Evolutionary conservation across 2,113 vertebrate species (phyloP).

Genomic region (Probosciger aterrimus): DNA sequence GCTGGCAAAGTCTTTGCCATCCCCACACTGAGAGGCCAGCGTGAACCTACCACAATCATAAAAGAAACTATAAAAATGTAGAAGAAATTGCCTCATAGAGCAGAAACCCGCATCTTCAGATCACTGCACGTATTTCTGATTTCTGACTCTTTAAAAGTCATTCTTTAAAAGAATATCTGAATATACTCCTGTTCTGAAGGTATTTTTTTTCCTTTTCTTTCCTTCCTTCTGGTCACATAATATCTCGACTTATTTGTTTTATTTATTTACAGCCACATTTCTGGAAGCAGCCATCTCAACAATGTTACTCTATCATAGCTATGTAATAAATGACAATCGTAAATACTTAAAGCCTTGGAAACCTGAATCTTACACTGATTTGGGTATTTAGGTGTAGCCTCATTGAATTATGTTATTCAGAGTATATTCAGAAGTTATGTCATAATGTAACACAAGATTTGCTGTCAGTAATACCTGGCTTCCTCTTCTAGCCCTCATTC

Average conservation of each 20-base stretch:
- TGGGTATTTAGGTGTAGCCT: neutral
- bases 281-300: neutral
- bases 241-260: neutral
- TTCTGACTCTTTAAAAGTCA: neutral
- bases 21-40: neutral
- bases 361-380: neutral
- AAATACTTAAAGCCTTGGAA: neutral
- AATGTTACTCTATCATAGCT: neutral
- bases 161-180: neutral
- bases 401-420: neutral
- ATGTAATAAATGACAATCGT: neutral
- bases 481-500: neutral
- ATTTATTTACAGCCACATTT: neutral
- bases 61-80: neutral
- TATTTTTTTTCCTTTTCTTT: neutral
- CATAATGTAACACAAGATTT: neutral
- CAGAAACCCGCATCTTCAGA: neutral
- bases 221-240: neutral
- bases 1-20: neutral
- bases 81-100: neutral
- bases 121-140: neutral
- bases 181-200: neutral
- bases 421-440: neutral
- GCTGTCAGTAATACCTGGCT: neutral
- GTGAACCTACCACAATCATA: neutral